Evolutionary conservation across 2,888 invertebrate species (phyloP).

Genomic region (Podabrus alpinus): DNA sequence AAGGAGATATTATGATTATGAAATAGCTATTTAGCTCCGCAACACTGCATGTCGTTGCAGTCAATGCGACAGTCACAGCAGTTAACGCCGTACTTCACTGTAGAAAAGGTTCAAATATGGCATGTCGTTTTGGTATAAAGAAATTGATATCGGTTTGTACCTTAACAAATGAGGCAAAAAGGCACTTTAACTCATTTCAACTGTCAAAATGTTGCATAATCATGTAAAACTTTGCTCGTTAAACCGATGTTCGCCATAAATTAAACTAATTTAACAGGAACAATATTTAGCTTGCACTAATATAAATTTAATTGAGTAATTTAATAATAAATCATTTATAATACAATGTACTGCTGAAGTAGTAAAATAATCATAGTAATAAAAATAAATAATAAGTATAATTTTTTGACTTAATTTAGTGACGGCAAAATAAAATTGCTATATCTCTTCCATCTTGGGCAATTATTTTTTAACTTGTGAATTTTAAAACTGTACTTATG

Average conservation of each 20-base stretch:
- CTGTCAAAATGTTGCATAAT: neutral
- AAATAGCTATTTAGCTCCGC: neutral
- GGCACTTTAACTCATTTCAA: neutral
- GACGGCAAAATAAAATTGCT: neutral
- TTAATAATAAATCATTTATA: neutral
- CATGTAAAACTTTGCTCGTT: neutral
- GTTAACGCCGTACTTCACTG: too few relatives aligned
- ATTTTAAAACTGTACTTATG: neutral
- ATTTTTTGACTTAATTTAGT: neutral
- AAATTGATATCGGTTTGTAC: neutral
- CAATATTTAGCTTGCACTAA: neutral
- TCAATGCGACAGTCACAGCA: too few relatives aligned
- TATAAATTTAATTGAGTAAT: neutral
- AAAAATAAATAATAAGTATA: neutral
- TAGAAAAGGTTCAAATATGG: too few relatives aligned
- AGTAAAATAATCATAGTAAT: constrained; percentile 1
- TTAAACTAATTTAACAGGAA: neutral
- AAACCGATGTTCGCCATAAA: neutral
- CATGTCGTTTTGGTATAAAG: neutral
- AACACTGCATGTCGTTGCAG: too few relatives aligned
- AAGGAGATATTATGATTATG: too few relatives aligned
- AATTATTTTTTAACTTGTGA: neutral
- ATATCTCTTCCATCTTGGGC: neutral
- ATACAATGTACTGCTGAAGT: neutral
- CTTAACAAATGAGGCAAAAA: neutral